These are phyloP conservation scores for Alces alces DNA, from an alignment of 2,113 vertebrate species.

Conservation along the genomic window DNA sequence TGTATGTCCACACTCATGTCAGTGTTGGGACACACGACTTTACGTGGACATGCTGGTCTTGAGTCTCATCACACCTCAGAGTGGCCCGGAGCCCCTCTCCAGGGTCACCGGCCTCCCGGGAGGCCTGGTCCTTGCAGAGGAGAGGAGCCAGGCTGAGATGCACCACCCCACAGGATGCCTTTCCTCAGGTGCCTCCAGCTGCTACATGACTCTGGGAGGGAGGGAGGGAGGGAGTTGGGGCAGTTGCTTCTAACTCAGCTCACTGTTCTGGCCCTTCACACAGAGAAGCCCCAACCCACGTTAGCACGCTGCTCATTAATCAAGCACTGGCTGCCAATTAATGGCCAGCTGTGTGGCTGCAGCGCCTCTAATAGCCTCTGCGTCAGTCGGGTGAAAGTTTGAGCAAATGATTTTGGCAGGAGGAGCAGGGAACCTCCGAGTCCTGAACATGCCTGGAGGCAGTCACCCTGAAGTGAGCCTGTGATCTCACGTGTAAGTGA, in stretches of 20 bases:
- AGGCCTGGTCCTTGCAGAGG: rapidly evolving
- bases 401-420: constrained; percentile 47
- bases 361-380: constrained; percentile 12
- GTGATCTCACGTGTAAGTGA: not conserved
- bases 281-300: constrained; percentile 52
- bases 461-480: not conserved
- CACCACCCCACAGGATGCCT: not conserved
- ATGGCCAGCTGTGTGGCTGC: constrained; percentile 59
- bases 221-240: not conserved
- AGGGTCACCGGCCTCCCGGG: not conserved
- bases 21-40: not conserved
- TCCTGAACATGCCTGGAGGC: not conserved
- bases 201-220: not conserved
- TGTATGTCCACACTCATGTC: not conserved
- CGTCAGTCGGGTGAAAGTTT: constrained; percentile 41
- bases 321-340: constrained; percentile 35
- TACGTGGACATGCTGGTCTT: not conserved
- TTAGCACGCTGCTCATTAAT: constrained; percentile 42
- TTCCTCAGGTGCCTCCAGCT: constrained; percentile 15
- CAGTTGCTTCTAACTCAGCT: constrained; percentile 40
- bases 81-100: not conserved
- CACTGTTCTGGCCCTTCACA: constrained; percentile 48
- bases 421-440: not conserved
- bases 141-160: rapidly evolving
- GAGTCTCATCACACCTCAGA: not conserved